A percentile compares a stretch with the other conserved stretches of the same genome.
Evolutionary conservation across 2,888 invertebrate species (phyloP).

Genomic region (Hydropsyche betteni): DNA sequence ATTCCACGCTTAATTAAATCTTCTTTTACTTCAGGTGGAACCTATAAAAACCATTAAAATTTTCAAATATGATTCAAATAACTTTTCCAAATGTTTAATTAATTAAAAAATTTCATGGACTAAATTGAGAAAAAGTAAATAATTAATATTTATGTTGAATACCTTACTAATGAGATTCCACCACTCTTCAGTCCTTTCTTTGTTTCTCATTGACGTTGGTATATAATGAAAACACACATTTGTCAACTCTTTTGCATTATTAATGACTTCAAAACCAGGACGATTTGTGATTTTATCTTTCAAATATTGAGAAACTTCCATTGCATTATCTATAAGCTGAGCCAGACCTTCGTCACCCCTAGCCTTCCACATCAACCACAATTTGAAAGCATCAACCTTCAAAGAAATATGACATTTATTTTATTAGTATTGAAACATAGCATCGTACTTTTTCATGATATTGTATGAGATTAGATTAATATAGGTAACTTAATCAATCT

Average conservation of each 20-base stretch:
- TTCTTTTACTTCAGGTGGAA: constrained; percentile 1
- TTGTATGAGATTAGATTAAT: too few relatives aligned
- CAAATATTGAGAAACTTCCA: constrained; percentile 71
- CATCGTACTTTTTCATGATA: background rate
- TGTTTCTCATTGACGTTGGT: constrained; percentile 64
- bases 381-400: constrained; percentile 85
- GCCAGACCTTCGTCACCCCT: constrained; percentile 72
- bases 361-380: constrained; percentile 93
- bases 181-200: constrained; percentile 61
- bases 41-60: background rate
- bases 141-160: constrained; percentile 48
- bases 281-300: constrained; percentile 62
- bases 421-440: too few relatives aligned
- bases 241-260: constrained; percentile 71
- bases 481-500: too few relatives aligned
- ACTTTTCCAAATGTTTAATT: too few relatives aligned
- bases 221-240: constrained; percentile 94
- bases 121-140: background rate
- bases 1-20: background rate
- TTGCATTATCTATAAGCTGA: constrained; percentile 71
- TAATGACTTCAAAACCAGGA: constrained; percentile 72
- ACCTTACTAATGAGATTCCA: constrained; percentile 67
- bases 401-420: background rate
- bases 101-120: too few relatives aligned
- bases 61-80: too few relatives aligned